Evolutionary conservation across 2,113 vertebrate species (phyloP).

Genomic region (Ascaphus truei): DNA sequence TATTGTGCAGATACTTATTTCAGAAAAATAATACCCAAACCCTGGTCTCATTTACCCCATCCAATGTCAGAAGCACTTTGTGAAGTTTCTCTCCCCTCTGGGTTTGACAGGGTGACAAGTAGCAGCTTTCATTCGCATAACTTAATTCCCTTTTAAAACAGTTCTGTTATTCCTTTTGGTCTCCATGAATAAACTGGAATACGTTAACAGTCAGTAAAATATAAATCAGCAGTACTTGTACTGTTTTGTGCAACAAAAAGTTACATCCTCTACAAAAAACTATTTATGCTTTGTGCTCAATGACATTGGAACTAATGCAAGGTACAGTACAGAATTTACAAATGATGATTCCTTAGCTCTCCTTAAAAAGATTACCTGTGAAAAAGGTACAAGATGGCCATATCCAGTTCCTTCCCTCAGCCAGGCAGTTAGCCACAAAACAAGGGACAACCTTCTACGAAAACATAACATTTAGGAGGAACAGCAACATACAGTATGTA

Average conservation of each 20-base stretch:
- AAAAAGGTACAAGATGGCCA: neutral
- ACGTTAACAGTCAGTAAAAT: constrained; percentile 1
- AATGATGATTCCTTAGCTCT: too few species aligned
- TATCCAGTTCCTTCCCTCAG: constrained; percentile 29
- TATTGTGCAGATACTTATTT: neutral
- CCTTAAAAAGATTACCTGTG: neutral
- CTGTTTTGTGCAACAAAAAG: neutral
- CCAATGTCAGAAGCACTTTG: too few species aligned
- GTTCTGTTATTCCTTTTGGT: neutral
- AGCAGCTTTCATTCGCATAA: neutral
- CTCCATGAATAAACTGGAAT: neutral
- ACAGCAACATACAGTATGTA: neutral
- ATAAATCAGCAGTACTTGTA: neutral
- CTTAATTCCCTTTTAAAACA: neutral
- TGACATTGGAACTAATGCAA: neutral
- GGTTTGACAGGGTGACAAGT: neutral
- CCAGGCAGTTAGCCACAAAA: too few species aligned
- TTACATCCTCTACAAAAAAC: neutral
- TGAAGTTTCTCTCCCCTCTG: neutral
- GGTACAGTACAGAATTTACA: neutral
- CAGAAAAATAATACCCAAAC: neutral
- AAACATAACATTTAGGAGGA: constrained; percentile 44
- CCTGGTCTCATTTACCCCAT: too few species aligned
- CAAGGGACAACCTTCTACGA: too few species aligned
- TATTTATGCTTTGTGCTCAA: neutral